These are phyloP conservation scores for Orchesella flavescens DNA, from an alignment of 2,888 invertebrate species.

Conservation along the genomic window DNA sequence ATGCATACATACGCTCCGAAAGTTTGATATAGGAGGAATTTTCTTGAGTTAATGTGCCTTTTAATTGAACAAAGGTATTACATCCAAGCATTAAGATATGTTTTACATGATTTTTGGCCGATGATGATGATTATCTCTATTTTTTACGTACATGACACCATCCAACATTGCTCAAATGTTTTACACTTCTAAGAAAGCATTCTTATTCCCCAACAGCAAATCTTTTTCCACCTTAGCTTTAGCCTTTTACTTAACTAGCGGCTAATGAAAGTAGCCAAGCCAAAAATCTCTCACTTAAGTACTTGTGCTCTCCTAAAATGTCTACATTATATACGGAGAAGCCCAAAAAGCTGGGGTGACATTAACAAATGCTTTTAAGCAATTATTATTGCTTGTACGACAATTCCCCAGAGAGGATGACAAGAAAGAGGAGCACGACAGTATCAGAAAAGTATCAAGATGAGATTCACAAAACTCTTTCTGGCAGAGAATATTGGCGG, in stretches of 20 bases:
- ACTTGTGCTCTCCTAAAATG: too few relatives aligned
- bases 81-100: background rate
- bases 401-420: constrained; percentile 39
- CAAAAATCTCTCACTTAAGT: background rate
- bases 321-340: background rate
- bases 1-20: too few relatives aligned
- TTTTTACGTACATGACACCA: background rate
- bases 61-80: constrained; percentile 19
- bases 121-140: constrained; percentile 15
- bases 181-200: constrained; percentile 15
- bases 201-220: constrained; percentile 11
- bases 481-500: constrained; percentile 30
- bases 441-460: constrained; percentile 40
- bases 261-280: background rate
- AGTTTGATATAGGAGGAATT: too few relatives aligned
- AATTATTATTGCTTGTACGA: constrained; percentile 52
- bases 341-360: constrained; percentile 43
- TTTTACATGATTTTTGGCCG: constrained; percentile 26
- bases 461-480: constrained; percentile 9
- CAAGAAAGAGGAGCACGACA: constrained; percentile 36
- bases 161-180: constrained; percentile 5
- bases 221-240: constrained; percentile 8
- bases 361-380: constrained; percentile 51
- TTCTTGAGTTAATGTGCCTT: background rate
- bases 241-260: too few relatives aligned